These are phyloP conservation scores for Pseudolaguvia tuberculata DNA, from an alignment of 2,113 vertebrate genomes.

Conservation along the genomic window DNA sequence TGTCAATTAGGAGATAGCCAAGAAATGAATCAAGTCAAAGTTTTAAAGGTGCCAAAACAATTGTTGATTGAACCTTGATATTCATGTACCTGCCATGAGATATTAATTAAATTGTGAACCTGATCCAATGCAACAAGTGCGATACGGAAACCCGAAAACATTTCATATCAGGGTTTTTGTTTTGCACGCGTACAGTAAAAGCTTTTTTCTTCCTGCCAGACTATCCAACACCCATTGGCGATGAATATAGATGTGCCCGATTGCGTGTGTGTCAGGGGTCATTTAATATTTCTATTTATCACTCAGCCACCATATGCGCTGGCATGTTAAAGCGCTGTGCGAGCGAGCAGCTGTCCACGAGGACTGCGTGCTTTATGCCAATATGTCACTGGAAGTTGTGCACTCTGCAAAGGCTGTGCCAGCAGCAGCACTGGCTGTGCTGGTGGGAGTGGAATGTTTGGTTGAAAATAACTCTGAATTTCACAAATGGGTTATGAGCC, in stretches of 20 bases:
- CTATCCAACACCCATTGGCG: conserved; percentile 19
- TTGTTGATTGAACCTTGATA: too few relatives aligned
- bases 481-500: conserved; percentile 38
- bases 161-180: too few relatives aligned
- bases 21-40: background rate
- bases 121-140: too few relatives aligned
- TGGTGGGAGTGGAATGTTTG: conserved; percentile 75
- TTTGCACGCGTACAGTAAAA: too few relatives aligned
- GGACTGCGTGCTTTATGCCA: conserved; percentile 76
- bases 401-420: conserved; percentile 80
- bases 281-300: conserved; percentile 85
- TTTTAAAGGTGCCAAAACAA: background rate
- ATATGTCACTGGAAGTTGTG: conserved; percentile 77
- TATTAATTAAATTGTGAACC: too few relatives aligned
- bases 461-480: conserved; percentile 78
- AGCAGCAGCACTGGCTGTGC: conserved; percentile 75
- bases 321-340: conserved; percentile 82
- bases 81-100: too few relatives aligned
- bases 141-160: too few relatives aligned
- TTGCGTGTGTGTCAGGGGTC: conserved; percentile 53
- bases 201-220: background rate
- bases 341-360: conserved; percentile 85
- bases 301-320: conserved; percentile 78
- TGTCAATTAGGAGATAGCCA: background rate
- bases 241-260: conserved; percentile 36